Conservation (phyloP, 2,888 invertebrate species). For the Nemapogon koenigi region DNA sequence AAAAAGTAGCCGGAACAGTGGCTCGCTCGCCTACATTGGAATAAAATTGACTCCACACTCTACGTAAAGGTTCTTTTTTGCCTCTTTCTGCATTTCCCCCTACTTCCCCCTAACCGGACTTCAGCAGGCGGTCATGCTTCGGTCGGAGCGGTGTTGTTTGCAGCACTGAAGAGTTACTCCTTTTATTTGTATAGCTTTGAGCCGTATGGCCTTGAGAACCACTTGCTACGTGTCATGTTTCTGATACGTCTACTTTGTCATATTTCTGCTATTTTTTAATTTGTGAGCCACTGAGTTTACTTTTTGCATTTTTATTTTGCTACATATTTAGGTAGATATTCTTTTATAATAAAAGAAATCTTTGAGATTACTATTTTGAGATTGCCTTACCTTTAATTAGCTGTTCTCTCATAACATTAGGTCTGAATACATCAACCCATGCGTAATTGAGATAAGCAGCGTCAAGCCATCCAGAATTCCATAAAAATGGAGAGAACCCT, state of each 20-base stretch:
- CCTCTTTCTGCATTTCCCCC: conserved; percentile 24
- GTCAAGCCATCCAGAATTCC: conserved; percentile 86
- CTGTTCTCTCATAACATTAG: conserved; percentile 48
- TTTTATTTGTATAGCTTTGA: conserved; percentile 62
- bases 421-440: conserved; percentile 74
- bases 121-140: conserved; percentile 64
- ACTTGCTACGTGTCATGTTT: conserved; percentile 35
- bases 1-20: conserved; percentile 60
- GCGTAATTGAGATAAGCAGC: conserved; percentile 83
- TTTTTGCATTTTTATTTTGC: too few relatives aligned
- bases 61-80: conserved; percentile 61
- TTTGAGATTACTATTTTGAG: neutral
- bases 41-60: conserved; percentile 66
- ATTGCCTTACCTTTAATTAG: conserved; percentile 62
- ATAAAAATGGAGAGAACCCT: conserved; percentile 77
- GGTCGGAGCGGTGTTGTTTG: conserved; percentile 61
- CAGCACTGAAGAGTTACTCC: conserved; percentile 60
- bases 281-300: neutral
- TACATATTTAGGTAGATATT: too few relatives aligned
- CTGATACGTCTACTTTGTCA: neutral
- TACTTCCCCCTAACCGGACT: conserved; percentile 37
- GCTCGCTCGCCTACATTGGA: conserved; percentile 64
- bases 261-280: neutral
- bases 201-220: conserved; percentile 54
- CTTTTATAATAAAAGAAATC: neutral